Conservation (phyloP, 1,140 invertebrate genomes). For the Sarcophaga peregrina region DNA sequence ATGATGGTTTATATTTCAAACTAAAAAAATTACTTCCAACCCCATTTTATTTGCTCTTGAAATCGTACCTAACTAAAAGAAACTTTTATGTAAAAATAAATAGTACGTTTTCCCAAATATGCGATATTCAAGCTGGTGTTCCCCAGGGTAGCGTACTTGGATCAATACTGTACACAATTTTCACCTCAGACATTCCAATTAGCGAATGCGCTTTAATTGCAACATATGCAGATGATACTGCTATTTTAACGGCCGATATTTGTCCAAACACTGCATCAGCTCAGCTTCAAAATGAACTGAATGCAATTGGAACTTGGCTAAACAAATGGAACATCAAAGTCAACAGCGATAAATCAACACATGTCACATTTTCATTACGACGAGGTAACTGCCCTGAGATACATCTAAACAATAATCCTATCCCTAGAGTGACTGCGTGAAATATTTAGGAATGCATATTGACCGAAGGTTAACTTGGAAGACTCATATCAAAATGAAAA, state of each 20-base stretch:
- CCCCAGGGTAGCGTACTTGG: conserved; percentile 32
- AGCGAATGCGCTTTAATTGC: not conserved
- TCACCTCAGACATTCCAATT: conserved; percentile 1
- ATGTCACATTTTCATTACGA: not conserved
- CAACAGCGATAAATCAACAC: not conserved
- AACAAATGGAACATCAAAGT: conserved; percentile 25
- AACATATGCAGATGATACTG: conserved; percentile 40
- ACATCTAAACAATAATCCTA: not conserved
- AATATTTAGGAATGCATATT: conserved; percentile 5
- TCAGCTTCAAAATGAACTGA: conserved; percentile 17
- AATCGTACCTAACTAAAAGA: too few species aligned
- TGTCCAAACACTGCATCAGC: not conserved
- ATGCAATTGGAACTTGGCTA: conserved; percentile 8
- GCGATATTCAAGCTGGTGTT: not conserved
- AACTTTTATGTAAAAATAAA: too few species aligned
- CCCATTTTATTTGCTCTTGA: too few species aligned
- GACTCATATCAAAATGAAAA: conserved; percentile 7
- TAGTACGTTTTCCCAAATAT: not conserved
- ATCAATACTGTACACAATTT: conserved; percentile 26
- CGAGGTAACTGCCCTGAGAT: conserved; percentile 4
- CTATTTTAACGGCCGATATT: not conserved
- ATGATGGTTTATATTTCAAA: too few species aligned
- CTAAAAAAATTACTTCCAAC: too few species aligned
- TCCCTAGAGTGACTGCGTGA: not conserved
- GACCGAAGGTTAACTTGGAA: conserved; percentile 15